Conservation (phyloP, 2,113 vertebrate species). For the Pelodiscus sinensis region DNA sequence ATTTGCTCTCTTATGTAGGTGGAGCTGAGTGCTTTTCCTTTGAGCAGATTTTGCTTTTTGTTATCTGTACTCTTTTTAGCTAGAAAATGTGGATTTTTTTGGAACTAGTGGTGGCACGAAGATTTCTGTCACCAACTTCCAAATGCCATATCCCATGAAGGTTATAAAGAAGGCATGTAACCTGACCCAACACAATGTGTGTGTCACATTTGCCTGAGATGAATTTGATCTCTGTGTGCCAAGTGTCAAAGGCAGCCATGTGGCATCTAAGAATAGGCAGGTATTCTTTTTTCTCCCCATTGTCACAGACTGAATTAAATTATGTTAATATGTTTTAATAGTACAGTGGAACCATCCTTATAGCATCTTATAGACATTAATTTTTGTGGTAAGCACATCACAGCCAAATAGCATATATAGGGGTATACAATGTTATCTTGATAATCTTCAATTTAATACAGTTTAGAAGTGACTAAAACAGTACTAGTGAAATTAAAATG, state of each 20-base stretch:
- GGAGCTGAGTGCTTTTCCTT: too few relatives aligned
- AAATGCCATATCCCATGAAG: neutral
- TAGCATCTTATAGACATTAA: slow-evolving; percentile 14
- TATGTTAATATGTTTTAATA: slow-evolving; percentile 18
- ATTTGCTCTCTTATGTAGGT: neutral
- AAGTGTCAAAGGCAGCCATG: neutral
- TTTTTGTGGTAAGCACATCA: neutral
- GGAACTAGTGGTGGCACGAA: too few relatives aligned
- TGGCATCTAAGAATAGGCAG: neutral
- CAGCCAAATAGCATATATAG: neutral
- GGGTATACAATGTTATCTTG: neutral
- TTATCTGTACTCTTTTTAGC: neutral
- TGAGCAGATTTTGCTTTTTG: neutral
- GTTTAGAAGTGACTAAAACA: neutral
- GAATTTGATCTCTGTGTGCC: neutral
- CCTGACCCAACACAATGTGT: neutral
- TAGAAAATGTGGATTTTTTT: neutral
- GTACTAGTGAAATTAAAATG: neutral
- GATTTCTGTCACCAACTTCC: neutral
- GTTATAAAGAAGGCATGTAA: neutral
- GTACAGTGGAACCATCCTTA: neutral
- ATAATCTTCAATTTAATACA: neutral
- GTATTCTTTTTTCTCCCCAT: neutral
- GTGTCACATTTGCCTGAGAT: neutral
- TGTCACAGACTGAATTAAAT: neutral